A percentile compares a stretch with the other conserved stretches of the same genome.
These are phyloP conservation scores for Phrynosoma platyrhinos DNA, from an alignment of 2,113 vertebrate genomes.

Conservation along the genomic window DNA sequence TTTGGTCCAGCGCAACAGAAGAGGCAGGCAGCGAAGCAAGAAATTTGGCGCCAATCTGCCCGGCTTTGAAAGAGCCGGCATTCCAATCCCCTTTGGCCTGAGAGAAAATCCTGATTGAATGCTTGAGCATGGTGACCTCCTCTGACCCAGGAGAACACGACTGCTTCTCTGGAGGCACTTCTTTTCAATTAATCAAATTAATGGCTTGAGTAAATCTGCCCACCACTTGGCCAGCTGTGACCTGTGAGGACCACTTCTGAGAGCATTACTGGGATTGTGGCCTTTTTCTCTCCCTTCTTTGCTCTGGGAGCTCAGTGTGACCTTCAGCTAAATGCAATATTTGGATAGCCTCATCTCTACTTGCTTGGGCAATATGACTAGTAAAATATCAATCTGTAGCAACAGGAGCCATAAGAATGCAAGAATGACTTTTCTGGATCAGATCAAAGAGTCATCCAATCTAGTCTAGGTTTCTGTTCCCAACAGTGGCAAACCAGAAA, in stretches of 20 bases:
- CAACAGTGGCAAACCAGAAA: too few relatives aligned
- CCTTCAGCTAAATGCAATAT: not conserved
- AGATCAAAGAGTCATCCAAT: not conserved
- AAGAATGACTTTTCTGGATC: not conserved
- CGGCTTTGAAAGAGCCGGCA: slow-evolving; percentile 58
- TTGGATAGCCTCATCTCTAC: not conserved
- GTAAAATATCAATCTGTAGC: too few relatives aligned
- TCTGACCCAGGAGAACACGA: slow-evolving; percentile 73
- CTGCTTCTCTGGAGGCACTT: slow-evolving; percentile 76
- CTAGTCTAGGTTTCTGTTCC: not conserved
- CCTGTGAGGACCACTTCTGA: not conserved
- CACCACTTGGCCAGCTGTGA: slow-evolving; percentile 34
- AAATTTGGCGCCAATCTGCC: slow-evolving; percentile 63
- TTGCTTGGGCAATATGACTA: too few relatives aligned
- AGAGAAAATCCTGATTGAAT: slow-evolving; percentile 76
- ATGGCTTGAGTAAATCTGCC: slow-evolving; percentile 61
- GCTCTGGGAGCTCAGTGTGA: not conserved
- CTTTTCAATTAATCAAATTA: slow-evolving; percentile 76
- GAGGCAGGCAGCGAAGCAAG: slow-evolving; percentile 57
- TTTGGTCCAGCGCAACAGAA: slow-evolving; percentile 36
- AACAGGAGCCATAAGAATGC: not conserved
- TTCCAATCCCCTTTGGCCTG: slow-evolving; percentile 74
- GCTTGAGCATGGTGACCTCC: slow-evolving; percentile 76
- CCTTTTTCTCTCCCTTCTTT: not conserved
- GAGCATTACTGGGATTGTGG: not conserved